phyloP scores from a whole-genome alignment of 2,113 vertebrate species.

The Megaceryle torquata region DNA sequence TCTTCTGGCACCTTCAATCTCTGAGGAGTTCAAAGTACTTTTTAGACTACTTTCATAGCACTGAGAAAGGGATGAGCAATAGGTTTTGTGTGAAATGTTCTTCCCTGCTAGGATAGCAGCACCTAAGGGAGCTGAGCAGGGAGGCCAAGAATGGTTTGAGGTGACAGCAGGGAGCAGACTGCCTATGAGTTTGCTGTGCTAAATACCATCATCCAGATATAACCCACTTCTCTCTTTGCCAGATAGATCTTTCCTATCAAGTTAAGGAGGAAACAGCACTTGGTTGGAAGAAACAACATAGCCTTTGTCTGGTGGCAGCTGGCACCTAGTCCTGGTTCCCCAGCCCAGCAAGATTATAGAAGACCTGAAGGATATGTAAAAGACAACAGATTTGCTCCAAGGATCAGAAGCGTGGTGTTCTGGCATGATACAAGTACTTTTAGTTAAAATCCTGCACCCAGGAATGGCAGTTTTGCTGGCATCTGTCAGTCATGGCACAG shows the following conservation, averaged over 20 bases:
- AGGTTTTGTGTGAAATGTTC: neutral
- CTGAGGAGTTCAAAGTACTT: neutral
- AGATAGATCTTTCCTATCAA: neutral
- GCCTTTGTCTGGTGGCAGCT: neutral
- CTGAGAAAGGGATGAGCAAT: neutral
- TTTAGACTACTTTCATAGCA: neutral
- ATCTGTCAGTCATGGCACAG: neutral
- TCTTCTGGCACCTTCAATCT: neutral
- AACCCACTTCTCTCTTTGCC: neutral
- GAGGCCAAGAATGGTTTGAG: neutral
- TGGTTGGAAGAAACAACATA: neutral
- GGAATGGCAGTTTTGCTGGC: neutral
- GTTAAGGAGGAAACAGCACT: neutral
- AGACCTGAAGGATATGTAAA: neutral
- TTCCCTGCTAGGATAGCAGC: neutral
- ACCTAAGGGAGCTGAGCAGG: neutral
- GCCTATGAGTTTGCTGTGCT: neutral
- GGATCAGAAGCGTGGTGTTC: neutral
- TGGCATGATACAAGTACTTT: neutral
- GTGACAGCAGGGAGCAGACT: neutral
- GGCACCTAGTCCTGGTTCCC: neutral
- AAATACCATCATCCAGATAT: neutral
- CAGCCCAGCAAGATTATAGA: neutral
- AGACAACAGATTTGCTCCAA: neutral
- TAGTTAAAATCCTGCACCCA: neutral